Evolutionary conservation across 1,140 invertebrate species (phyloP).

Genomic region (Gryllus bimaculatus): DNA sequence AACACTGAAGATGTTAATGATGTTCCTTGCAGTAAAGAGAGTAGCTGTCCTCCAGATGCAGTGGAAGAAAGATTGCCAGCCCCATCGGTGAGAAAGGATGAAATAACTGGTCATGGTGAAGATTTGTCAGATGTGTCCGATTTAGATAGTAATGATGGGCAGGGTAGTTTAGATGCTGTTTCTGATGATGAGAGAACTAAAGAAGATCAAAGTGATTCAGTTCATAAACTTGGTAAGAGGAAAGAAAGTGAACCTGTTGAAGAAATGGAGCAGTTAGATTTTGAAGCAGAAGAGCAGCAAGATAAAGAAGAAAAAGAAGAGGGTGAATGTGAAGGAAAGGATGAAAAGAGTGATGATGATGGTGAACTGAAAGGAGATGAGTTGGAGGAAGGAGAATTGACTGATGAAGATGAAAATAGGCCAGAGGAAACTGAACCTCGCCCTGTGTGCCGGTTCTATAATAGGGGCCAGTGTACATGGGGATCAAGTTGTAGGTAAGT

Average conservation of each 20-base stretch:
- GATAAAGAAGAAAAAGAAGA: constrained; percentile 35
- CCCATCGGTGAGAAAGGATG: constrained; percentile 22
- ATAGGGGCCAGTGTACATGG: constrained; percentile 90
- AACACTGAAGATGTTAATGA: too few relatives aligned
- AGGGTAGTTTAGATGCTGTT: constrained; percentile 19
- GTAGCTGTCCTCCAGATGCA: too few relatives aligned
- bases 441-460: constrained; percentile 86
- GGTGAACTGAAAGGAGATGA: constrained; percentile 43
- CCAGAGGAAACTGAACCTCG: constrained; percentile 74
- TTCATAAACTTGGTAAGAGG: neutral
- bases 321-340: constrained; percentile 36
- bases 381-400: constrained; percentile 79
- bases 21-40: too few relatives aligned
- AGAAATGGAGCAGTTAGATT: constrained; percentile 70
- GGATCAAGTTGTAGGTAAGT: constrained; percentile 65
- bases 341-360: constrained; percentile 34
- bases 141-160: constrained; percentile 54
- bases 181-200: constrained; percentile 35
- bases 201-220: constrained; percentile 21
- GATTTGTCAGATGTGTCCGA: constrained; percentile 77
- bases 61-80: neutral
- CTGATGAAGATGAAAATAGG: constrained; percentile 72
- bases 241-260: constrained; percentile 33
- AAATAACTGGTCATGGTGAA: constrained; percentile 49
- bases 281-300: constrained; percentile 67